A percentile compares a stretch with the other conserved stretches of the same genome.
Conservation (phyloP, 2,888 invertebrate species). For the Dichetophora obliterata region DNA sequence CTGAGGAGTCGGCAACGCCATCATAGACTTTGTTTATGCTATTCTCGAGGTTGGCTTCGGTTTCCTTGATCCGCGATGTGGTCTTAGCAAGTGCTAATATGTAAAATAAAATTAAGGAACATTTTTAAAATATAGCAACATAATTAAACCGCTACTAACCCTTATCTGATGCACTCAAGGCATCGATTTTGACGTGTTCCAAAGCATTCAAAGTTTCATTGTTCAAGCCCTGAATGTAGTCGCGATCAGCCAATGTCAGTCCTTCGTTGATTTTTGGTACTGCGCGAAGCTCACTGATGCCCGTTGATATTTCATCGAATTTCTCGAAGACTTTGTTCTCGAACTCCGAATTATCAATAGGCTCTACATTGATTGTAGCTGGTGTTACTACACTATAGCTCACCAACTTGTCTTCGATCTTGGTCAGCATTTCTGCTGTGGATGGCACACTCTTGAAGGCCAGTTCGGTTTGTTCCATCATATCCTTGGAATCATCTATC, state of each 20-base stretch:
- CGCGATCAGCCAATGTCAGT: conserved; percentile 67
- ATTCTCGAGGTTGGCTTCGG: conserved; percentile 71
- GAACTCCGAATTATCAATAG: conserved; percentile 67
- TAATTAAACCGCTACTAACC: conserved; percentile 64
- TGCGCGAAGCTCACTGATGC: conserved; percentile 66
- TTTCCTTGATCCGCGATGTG: conserved; percentile 72
- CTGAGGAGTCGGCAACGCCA: conserved; percentile 72
- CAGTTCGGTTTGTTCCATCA: conserved; percentile 61
- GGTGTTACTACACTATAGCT: conserved; percentile 58
- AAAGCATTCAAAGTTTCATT: conserved; percentile 76
- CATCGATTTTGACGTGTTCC: conserved; percentile 71
- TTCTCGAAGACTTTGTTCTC: conserved; percentile 70
- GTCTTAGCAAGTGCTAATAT: conserved; percentile 70
- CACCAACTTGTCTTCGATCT: conserved; percentile 64
- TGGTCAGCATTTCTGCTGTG: conserved; percentile 61
- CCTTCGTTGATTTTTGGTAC: conserved; percentile 52
- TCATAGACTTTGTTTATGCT: conserved; percentile 73
- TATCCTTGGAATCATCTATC: conserved; percentile 55
- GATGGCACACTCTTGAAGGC: conserved; percentile 59
- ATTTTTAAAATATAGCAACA: neutral
- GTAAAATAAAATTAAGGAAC: conserved; percentile 18
- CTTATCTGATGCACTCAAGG: conserved; percentile 70
- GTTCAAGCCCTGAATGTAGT: conserved; percentile 72
- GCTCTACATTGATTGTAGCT: conserved; percentile 52
- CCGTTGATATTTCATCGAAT: conserved; percentile 69